These are phyloP conservation scores for Lacerta agilis DNA, from an alignment of 2,797 vertebrate genomes.

Conservation along the genomic window DNA sequence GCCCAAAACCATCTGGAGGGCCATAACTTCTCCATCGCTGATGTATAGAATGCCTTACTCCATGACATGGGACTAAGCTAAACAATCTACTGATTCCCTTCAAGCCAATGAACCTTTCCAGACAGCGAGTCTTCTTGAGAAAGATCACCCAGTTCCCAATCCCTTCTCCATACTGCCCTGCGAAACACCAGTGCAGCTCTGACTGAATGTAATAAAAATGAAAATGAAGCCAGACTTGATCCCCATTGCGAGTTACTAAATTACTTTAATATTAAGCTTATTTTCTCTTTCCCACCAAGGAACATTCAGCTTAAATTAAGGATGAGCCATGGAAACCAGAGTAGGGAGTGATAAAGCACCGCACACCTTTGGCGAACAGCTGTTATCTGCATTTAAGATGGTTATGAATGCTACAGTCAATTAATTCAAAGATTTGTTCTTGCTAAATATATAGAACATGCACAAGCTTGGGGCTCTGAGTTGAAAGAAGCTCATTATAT, in stretches of 20 bases:
- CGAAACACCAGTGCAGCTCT: background rate
- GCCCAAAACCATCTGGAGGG: no score
- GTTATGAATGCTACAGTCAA: slow-evolving; percentile 32
- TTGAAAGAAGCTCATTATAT: slow-evolving; percentile 8
- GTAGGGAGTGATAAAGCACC: slow-evolving; percentile 6
- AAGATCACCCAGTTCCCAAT: background rate
- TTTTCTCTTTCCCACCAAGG: slow-evolving; percentile 38
- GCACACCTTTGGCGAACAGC: slow-evolving; percentile 30
- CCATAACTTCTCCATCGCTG: no score
- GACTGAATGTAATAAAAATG: background rate
- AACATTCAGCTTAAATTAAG: slow-evolving; percentile 36
- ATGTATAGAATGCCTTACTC: no score
- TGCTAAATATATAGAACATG: slow-evolving; percentile 16
- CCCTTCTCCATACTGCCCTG: background rate
- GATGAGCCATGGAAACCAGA: slow-evolving; percentile 27
- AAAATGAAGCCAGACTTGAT: background rate
- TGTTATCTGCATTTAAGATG: slow-evolving; percentile 46
- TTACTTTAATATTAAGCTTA: slow-evolving; percentile 49
- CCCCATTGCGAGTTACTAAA: slow-evolving; percentile 12
- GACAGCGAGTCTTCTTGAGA: background rate
- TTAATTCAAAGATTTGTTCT: slow-evolving; percentile 44
- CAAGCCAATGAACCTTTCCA: background rate
- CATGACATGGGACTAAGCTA: no score
- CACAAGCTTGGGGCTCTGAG: background rate
- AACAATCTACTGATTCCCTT: background rate